Evolutionary conservation across 2,797 vertebrate species (phyloP).

Genomic region (Erpetoichthys calabaricus): DNA sequence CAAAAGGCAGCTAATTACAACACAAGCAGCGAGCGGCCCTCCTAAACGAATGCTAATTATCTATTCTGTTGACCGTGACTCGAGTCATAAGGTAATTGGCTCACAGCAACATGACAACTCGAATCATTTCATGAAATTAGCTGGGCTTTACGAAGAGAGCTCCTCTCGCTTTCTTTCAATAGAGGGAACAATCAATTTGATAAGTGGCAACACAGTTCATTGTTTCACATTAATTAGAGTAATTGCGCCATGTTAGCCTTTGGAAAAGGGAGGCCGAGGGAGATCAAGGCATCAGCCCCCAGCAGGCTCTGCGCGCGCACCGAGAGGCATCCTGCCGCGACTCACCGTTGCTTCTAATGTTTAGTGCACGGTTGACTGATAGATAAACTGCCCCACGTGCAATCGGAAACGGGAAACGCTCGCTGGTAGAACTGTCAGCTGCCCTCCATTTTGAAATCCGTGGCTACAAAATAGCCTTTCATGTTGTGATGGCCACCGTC

Average conservation of each 20-base stretch:
- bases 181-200: conserved; percentile 85
- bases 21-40: conserved; percentile 62
- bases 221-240: conserved; percentile 87
- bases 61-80: conserved; percentile 71
- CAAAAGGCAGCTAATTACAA: conserved; percentile 74
- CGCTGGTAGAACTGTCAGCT: no score
- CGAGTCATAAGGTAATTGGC: conserved; percentile 78
- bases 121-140: conserved; percentile 80
- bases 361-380: no score
- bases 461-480: no score
- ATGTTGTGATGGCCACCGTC: no score
- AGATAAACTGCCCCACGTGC: no score
- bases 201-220: conserved; percentile 79
- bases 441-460: no score
- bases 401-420: no score
- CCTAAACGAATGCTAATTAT: conserved; percentile 72
- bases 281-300: conserved; percentile 49
- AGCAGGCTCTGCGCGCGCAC: no score
- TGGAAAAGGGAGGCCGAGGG: conserved; percentile 61
- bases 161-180: conserved; percentile 74
- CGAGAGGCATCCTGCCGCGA: no score
- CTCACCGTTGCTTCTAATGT: no score
- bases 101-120: conserved; percentile 81
- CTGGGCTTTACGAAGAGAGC: conserved; percentile 61
- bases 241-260: conserved; percentile 75